Percentiles rank a stretch among this genome's conserved stretches.
Evolutionary conservation across 1,140 invertebrate genomes (phyloP).

Genomic region (Aphelenchoides besseyi): DNA sequence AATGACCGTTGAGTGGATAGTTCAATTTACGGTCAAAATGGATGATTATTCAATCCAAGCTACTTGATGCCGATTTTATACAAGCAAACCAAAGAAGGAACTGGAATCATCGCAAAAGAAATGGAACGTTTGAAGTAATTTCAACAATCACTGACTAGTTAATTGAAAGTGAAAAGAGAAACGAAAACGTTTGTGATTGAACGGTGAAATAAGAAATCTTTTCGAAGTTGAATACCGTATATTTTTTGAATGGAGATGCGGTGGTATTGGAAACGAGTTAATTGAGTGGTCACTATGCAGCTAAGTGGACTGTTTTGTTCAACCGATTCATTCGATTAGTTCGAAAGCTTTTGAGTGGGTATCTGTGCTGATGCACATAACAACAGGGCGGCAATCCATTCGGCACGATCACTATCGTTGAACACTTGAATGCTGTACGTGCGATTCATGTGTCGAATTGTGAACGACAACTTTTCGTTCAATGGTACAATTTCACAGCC

Average conservation of each 20-base stretch:
- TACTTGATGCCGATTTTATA: too few species aligned
- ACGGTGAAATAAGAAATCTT: too few species aligned
- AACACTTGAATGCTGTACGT: conserved; percentile 26
- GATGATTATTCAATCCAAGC: too few species aligned
- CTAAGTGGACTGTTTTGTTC: too few species aligned
- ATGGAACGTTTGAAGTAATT: neutral
- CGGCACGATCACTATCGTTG: conserved; percentile 44
- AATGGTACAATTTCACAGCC: conserved; percentile 43
- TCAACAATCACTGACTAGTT: neutral
- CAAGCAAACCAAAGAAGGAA: neutral
- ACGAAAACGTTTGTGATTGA: neutral
- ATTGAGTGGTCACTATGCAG: too few species aligned
- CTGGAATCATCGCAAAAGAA: neutral
- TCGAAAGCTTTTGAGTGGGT: conserved; percentile 17
- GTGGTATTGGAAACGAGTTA: neutral
- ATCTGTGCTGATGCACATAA: conserved; percentile 48
- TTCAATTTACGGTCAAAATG: too few species aligned
- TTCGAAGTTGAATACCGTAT: neutral
- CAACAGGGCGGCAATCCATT: conserved; percentile 50
- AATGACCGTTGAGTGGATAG: too few species aligned
- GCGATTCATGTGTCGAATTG: conserved; percentile 40
- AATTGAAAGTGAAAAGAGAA: neutral
- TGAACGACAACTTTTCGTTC: conserved; percentile 36
- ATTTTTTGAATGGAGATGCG: neutral
- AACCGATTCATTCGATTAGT: neutral